Base-by-base conservation (phyloP, 2,888 invertebrate species). In the Drosophila maculinotata region DNA sequence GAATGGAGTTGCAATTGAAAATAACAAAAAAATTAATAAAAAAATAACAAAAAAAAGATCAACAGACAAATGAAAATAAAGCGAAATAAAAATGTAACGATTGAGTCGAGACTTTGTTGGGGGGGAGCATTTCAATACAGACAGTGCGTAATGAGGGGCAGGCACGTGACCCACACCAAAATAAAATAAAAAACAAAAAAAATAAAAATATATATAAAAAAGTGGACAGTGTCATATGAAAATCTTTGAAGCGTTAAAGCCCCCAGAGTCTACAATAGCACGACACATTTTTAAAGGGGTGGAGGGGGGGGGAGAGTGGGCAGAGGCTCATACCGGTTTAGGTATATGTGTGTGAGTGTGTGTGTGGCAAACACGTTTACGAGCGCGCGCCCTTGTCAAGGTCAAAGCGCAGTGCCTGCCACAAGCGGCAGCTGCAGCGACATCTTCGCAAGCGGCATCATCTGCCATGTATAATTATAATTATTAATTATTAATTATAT, bases 301-400 rank as follows among this genome's bases (percentile, higher is more conserved):
- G 9, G 1, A 9, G 33, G 31, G 3, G 12, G 12, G 20, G 1
- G 14, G 33, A 30, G 9, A 12, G 35, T 25, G 9, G 15, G 12
- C 17, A 15, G 15, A 35, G 35, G 36, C 12, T 54, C 20, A 53
- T 49, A 79, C 82, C 85, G 82, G 81, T 81, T 73, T 78, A 38
- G 14, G 23, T 14, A 14, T 33, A 14, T 33, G 38, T 12, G 28
- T 31, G 45, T 48, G 58, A 56, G 48, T 65, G 69, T 64, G 20
- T 38, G 17, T 17, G 20, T 58, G 62, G 63, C 49, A 76, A 81
- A 79, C 79, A 82, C 62, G 80, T 83, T 75, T 75, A 52, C 14
- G 17, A 42, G 52, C 45, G 57, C 57, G 67, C 74, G 81, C 81
- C 85, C 85, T 82, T 84, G 81, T 72, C 81, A 81, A 81, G 81